These are phyloP conservation scores for Caenorhabditis afra DNA, from an alignment of 2,888 invertebrate genomes.

Conservation along the genomic window DNA sequence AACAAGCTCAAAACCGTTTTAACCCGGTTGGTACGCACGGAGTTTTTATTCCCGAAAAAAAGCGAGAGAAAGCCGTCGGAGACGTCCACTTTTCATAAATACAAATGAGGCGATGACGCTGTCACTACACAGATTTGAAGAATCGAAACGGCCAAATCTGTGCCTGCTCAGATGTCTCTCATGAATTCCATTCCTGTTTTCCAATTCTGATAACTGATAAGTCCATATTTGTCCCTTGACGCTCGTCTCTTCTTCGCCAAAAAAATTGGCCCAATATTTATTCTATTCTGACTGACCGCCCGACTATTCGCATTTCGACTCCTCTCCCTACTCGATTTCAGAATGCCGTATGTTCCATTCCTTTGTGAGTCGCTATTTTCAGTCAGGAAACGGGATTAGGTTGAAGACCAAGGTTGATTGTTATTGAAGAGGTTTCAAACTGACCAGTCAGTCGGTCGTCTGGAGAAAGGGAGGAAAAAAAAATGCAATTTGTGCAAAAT, in stretches of 20 bases:
- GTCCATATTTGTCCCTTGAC: slow-evolving; percentile 27
- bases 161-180: slow-evolving; percentile 21
- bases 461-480: too few relatives aligned
- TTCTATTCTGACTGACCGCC: slow-evolving; percentile 41
- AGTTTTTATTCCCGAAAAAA: not conserved
- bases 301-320: slow-evolving; percentile 8
- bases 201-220: slow-evolving; percentile 39
- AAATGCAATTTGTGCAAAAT: slow-evolving; percentile 48
- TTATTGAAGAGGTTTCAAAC: slow-evolving; percentile 17
- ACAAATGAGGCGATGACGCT: slow-evolving; percentile 45
- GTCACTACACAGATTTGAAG: slow-evolving; percentile 22
- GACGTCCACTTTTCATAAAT: slow-evolving; percentile 33
- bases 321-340: not conserved
- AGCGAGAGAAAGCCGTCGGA: not conserved
- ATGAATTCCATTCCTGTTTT: slow-evolving; percentile 16
- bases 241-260: slow-evolving; percentile 11
- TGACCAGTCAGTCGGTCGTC: too few relatives aligned
- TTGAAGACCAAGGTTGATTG: slow-evolving; percentile 25
- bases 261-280: slow-evolving; percentile 20
- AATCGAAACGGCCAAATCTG: slow-evolving; percentile 24
- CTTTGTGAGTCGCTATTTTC: slow-evolving; percentile 52
- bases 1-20: not conserved
- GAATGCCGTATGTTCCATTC: slow-evolving; percentile 55
- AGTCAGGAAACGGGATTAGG: not conserved
- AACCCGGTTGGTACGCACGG: slow-evolving; percentile 4